These are phyloP conservation scores for Paragorgia papillata DNA, from an alignment of 92 coral and sea anemone species.

Conservation along the genomic window DNA sequence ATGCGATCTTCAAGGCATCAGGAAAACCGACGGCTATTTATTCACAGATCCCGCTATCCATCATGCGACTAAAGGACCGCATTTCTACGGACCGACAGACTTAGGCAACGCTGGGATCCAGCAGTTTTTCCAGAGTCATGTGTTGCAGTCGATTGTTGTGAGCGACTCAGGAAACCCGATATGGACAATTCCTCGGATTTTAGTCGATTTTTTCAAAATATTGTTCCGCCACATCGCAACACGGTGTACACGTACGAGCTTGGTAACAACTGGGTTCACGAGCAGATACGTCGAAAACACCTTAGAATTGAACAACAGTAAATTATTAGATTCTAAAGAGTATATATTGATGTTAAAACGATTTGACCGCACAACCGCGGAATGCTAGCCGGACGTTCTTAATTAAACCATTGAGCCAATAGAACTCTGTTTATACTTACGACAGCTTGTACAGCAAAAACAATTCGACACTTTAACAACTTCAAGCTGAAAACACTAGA, in stretches of 20 bases:
- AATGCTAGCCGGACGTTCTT: too few relatives aligned
- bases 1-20: conserved; percentile 6
- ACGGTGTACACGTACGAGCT: background rate
- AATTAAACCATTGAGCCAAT: too few relatives aligned
- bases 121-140: background rate
- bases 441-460: too few relatives aligned
- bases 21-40: background rate
- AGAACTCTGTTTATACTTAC: too few relatives aligned
- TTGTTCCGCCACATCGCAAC: background rate
- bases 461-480: too few relatives aligned
- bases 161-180: background rate
- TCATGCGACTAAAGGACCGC: conserved; percentile 1
- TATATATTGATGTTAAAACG: too few relatives aligned
- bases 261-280: background rate
- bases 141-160: background rate
- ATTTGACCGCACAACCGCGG: too few relatives aligned
- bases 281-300: background rate
- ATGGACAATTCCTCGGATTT: background rate
- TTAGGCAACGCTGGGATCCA: conserved; percentile 10
- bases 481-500: too few relatives aligned
- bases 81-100: background rate
- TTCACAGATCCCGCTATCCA: conserved; percentile 10
- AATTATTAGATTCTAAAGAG: too few relatives aligned
- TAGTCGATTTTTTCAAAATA: background rate
- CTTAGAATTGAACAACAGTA: too few relatives aligned